Base-by-base conservation (phyloP, 2,113 vertebrate genomes). In the Mobula hypostoma region DNA sequence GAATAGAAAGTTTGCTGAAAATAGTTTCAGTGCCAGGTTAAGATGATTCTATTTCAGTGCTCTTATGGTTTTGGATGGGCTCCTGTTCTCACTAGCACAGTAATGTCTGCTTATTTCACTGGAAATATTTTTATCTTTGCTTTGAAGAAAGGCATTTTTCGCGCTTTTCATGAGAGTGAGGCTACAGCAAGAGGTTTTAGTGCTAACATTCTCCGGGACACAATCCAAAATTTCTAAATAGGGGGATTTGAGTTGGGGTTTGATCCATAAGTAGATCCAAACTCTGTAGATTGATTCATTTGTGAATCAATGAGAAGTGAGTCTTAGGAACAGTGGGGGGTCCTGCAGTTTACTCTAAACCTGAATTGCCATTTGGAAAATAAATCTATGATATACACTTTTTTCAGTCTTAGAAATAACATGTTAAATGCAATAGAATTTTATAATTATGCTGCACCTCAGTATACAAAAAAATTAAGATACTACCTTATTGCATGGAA, bases 241-340 rank as follows among this genome's bases (percentile, higher is more conserved):
- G 14, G n/a, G 11, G 19, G 61, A 68, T 29, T 66, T 68, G 5
- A 32, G n/a, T 32, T 19, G 61, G 63, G 8, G 61, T 14, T 24
- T 5, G 29, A 68, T 68, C 68, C 27, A 8, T 90, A 19, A 90
- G 17, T 90, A 48, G 15, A 32, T 68, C 21, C 2, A 2, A 68
- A 3, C 5, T 90, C 61, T 63, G 61, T 48, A 4, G 48, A 48
- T 48, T 48, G 48, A 48, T 48, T 48, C 17, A 27, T 19, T 90
- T 66, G 61, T 68, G 68, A 63, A 90, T 68, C 61, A 90, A 68
- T 68, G 63, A 90, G 87, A 90, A 68, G 87, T 27, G 87, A 68
- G 87, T 27, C 29, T 90, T 68, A 36, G 63, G 36, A n/a, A 17
- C 61, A 90, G 29, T 29, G 29, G 63, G 87, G 87, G 14, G 5